These are phyloP conservation scores for Leptopterna dolabrata DNA, from an alignment of 2,888 invertebrate genomes.

Conservation along the genomic window DNA sequence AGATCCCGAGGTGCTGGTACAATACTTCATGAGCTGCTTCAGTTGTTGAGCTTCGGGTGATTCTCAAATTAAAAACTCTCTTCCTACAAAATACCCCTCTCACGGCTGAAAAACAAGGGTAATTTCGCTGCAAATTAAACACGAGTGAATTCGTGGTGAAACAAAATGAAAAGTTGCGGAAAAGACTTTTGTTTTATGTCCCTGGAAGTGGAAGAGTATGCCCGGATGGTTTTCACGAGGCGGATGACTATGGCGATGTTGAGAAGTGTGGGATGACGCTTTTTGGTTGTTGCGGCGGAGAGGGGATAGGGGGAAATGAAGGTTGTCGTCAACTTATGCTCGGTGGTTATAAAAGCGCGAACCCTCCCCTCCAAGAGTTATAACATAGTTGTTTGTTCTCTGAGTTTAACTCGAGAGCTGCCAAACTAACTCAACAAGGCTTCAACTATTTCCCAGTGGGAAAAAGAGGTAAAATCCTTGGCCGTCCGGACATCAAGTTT, in stretches of 20 bases:
- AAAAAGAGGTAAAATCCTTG: not conserved
- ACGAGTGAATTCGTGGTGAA: slow-evolving; percentile 39
- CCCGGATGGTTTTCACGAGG: slow-evolving; percentile 31
- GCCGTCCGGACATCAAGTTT: not conserved
- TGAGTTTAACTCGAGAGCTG: slow-evolving; percentile 18
- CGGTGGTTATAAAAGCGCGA: slow-evolving; percentile 40
- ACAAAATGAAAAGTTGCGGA: slow-evolving; percentile 42
- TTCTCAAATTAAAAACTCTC: slow-evolving; percentile 17
- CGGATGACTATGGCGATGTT: slow-evolving; percentile 1
- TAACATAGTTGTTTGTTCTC: slow-evolving; percentile 48
- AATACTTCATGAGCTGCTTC: not conserved
- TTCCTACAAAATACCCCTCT: not conserved
- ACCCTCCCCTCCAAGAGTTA: slow-evolving; percentile 41
- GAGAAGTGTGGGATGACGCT: not conserved
- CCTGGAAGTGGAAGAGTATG: slow-evolving; percentile 37
- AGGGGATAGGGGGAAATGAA: slow-evolving; percentile 6
- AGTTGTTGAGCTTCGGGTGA: not conserved
- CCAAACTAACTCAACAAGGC: slow-evolving; percentile 51
- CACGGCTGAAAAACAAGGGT: slow-evolving; percentile 5
- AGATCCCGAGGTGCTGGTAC: too few species aligned
- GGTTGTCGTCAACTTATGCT: slow-evolving; percentile 53
- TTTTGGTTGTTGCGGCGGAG: not conserved
- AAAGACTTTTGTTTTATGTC: slow-evolving; percentile 36
- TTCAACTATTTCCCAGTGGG: slow-evolving; percentile 43
- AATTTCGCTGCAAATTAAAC: slow-evolving; percentile 49